These are phyloP conservation scores for Aporrectodea caliginosa DNA, from an alignment of 1,140 invertebrate species.

Conservation along the genomic window DNA sequence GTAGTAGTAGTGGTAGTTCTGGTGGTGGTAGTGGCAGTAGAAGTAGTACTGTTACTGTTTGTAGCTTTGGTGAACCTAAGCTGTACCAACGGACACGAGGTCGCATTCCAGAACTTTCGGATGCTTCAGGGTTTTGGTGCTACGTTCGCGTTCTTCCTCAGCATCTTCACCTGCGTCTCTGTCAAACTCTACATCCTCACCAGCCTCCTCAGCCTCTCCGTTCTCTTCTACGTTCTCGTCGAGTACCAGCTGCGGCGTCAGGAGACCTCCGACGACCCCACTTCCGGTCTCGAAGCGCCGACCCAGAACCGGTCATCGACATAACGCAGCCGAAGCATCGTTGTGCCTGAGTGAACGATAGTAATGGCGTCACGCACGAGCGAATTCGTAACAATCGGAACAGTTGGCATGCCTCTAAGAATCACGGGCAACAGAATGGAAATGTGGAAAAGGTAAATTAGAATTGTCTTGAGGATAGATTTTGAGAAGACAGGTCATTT, in stretches of 20 bases:
- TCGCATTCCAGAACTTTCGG: constrained; percentile 92
- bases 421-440: no score
- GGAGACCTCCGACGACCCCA: not conserved
- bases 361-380: no score
- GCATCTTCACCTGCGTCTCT: constrained; percentile 75
- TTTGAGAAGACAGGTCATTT: no score
- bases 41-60: constrained; percentile 42
- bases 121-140: constrained; percentile 91
- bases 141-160: constrained; percentile 76
- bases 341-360: no score
- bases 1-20: not conserved
- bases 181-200: constrained; percentile 87
- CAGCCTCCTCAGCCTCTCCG: constrained; percentile 67
- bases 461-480: no score
- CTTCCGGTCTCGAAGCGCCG: not conserved
- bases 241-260: constrained; percentile 43
- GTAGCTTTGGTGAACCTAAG: constrained; percentile 80
- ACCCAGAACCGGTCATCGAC: not conserved
- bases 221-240: constrained; percentile 53
- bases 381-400: no score
- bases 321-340: no score
- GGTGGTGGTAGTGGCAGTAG: not conserved
- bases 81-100: constrained; percentile 86
- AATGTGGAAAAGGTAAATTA: no score
- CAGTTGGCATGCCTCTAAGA: no score